Conservation (phyloP, 2,888 invertebrate species). For the Blomia tropicalis region DNA sequence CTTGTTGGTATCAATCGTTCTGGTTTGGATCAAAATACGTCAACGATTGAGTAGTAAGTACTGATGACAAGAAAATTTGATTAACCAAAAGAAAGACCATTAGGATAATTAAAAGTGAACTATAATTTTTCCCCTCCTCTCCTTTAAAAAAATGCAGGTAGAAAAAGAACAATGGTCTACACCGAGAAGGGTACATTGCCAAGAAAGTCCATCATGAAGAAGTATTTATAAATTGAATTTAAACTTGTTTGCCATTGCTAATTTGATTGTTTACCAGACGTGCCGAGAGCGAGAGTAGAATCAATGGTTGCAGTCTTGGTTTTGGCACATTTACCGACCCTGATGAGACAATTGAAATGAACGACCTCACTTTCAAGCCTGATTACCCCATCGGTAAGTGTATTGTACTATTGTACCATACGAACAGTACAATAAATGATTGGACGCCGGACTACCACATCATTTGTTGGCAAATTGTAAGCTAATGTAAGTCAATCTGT, state of each 20-base stretch:
- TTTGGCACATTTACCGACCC: no score
- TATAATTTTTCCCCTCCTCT: no score
- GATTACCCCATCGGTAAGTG: conserved; percentile 4
- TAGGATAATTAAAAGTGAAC: conserved; percentile 1
- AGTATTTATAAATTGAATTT: background rate
- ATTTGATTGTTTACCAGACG: background rate
- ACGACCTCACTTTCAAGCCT: conserved; percentile 12
- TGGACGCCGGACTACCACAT: no score
- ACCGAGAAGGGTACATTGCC: background rate
- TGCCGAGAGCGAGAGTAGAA: background rate
- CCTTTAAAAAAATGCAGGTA: conserved; percentile 4
- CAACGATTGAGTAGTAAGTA: background rate
- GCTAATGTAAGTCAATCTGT: background rate
- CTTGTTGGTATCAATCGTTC: background rate
- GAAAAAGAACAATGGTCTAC: background rate
- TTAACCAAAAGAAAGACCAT: background rate
- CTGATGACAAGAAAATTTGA: background rate
- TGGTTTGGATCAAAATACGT: background rate
- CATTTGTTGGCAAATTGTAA: no score
- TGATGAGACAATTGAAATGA: conserved; percentile 10
- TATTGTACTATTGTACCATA: no score
- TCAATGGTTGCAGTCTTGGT: no score
- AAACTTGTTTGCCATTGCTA: conserved; percentile 10
- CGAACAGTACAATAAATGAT: background rate
- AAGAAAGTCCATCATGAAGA: conserved; percentile 9